phyloP scores from a whole-genome alignment of 2,888 invertebrate genomes.

The Rhamnusium bicolor region DNA sequence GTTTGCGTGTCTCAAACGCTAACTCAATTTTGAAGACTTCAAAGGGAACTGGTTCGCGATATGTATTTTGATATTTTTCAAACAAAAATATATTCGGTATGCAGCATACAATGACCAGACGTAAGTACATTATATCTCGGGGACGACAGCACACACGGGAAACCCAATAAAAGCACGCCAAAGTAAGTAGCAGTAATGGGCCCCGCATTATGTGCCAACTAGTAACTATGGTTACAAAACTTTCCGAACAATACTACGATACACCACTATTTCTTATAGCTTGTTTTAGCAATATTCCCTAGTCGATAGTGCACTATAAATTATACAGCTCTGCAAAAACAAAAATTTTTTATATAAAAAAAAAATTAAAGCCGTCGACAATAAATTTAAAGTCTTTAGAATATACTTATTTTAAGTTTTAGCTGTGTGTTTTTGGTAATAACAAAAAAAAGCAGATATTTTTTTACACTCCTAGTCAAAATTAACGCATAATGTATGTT shows the following conservation, averaged over 20 bases:
- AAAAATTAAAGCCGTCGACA: no score
- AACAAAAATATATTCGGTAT: background rate
- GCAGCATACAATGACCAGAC: constrained; percentile 23
- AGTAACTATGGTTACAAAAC: constrained; percentile 9
- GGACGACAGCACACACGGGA: background rate
- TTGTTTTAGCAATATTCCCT: background rate
- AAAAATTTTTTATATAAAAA: no score
- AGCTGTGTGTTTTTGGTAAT: no score
- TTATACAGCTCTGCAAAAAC: background rate
- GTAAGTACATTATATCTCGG: constrained; percentile 35
- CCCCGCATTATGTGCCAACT: constrained; percentile 28
- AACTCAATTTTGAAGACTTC: constrained; percentile 46
- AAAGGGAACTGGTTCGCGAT: constrained; percentile 35
- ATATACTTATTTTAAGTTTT: no score
- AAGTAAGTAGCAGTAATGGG: constrained; percentile 27
- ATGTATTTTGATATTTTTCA: constrained; percentile 25
- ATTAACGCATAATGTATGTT: no score
- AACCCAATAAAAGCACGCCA: constrained; percentile 34
- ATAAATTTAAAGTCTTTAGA: no score
- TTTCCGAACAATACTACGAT: constrained; percentile 23
- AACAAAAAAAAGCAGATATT: no score
- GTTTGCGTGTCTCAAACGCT: constrained; percentile 28
- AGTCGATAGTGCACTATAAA: background rate
- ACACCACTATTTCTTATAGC: constrained; percentile 10
- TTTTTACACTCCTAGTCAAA: no score